These are phyloP conservation scores for Belonocnema kinseyi DNA, from an alignment of 1,140 invertebrate species.

Conservation along the genomic window DNA sequence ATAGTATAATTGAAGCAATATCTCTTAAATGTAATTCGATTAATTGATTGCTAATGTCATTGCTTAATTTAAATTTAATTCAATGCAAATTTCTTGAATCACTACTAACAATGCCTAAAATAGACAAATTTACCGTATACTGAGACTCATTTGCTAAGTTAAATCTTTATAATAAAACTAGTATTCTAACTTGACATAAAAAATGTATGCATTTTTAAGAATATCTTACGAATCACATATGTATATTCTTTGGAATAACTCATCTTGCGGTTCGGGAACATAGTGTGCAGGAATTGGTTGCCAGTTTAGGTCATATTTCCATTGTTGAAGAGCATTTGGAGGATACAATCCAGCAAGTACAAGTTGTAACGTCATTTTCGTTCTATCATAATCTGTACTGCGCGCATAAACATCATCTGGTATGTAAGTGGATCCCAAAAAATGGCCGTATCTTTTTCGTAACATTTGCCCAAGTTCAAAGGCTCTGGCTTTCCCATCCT, in stretches of 20 bases:
- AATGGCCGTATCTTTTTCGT: slow-evolving; percentile 66
- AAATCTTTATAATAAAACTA: too few species aligned
- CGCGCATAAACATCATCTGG: slow-evolving; percentile 69
- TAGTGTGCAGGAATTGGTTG: slow-evolving; percentile 57
- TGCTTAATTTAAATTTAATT: too few species aligned
- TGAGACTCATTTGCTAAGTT: too few species aligned
- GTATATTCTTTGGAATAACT: slow-evolving; percentile 20
- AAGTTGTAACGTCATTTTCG: slow-evolving; percentile 77
- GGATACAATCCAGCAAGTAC: slow-evolving; percentile 75
- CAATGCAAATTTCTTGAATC: too few species aligned
- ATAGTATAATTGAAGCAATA: too few species aligned
- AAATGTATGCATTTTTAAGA: too few species aligned
- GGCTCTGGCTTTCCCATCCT: slow-evolving; percentile 73
- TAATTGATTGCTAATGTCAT: too few species aligned
- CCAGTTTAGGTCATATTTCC: slow-evolving; percentile 57
- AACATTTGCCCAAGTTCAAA: slow-evolving; percentile 70
- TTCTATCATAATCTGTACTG: slow-evolving; percentile 75
- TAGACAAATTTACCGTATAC: too few species aligned
- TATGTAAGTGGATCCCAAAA: slow-evolving; percentile 70
- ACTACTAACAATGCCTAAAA: too few species aligned
- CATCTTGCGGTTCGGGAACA: slow-evolving; percentile 42
- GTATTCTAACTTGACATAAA: too few species aligned
- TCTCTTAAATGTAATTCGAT: too few species aligned
- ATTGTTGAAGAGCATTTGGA: slow-evolving; percentile 46
- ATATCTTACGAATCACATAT: background rate